Base-by-base conservation (phyloP, 2,888 invertebrate species). In the Dasysyrphus tricinctus region DNA sequence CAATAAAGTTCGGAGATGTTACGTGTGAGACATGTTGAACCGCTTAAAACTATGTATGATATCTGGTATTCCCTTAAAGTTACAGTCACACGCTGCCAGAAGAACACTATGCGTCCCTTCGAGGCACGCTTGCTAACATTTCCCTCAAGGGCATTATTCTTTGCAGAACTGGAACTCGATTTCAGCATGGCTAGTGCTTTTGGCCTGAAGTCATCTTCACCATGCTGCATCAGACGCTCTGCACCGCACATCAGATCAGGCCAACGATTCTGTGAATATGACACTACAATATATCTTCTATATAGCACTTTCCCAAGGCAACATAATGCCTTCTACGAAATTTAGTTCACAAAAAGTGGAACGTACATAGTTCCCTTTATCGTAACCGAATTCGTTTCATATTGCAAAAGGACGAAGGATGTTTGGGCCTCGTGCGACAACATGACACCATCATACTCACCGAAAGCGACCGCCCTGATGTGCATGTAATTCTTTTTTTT, bases 1-100 rank as follows among this genome's bases (percentile, higher is more conserved):
- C 74, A 74, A 74, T 74, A 24, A 80, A 75, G 44, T 69, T 44
- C 42, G 32, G 37, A 24, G 42, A 37, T 49, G 61, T 51, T 69
- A 69, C 69, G 73, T 82, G 83, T 9, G 57, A 57, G 63, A 49
- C 57, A 75, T 57, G 37, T 19, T 34, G 12, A 61, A 54, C 32
- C 6, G 29, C 63, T 24, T 37, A 3, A 29, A 57, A 51, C 24
- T 24, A 39, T 67, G 44, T 16, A 42, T 61, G 49, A 61, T 73
- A 39, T 74, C 5, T 54, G 24, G 24, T 69, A 83, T 79, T 63
- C 74, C 42, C 63, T 47, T 16, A 19, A 24, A 24, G 42, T 42
- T 16, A 54, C 24, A 59, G 39, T 42, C 24, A 61, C 61, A 59
- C 34, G 42, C 54, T 63, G 32, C 61, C 49, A 65, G 5, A 42